A percentile compares a stretch with the other conserved stretches of the same genome.
phyloP scores from a whole-genome alignment of 2,888 invertebrate genomes.

The Pollenia labialis region DNA sequence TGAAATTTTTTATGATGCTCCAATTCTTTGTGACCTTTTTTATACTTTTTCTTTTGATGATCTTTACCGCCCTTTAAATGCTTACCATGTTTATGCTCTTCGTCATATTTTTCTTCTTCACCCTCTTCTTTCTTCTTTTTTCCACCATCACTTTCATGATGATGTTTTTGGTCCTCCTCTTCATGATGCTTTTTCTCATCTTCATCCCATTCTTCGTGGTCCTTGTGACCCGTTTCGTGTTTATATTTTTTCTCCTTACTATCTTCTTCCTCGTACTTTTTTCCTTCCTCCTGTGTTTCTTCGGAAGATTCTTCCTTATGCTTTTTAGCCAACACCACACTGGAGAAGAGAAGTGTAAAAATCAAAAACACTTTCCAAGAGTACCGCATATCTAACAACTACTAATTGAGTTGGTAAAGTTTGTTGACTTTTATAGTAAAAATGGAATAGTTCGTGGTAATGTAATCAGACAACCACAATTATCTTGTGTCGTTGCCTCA shows the following conservation, averaged over 20 bases:
- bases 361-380: slow-evolving; percentile 79
- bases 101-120: slow-evolving; percentile 90
- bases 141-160: slow-evolving; percentile 91
- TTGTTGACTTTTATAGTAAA: slow-evolving; percentile 57
- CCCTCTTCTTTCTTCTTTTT: slow-evolving; percentile 93
- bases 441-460: slow-evolving; percentile 6
- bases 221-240: slow-evolving; percentile 91
- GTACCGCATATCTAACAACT: slow-evolving; percentile 75
- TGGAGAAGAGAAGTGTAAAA: slow-evolving; percentile 78
- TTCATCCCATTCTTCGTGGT: slow-evolving; percentile 90
- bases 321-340: slow-evolving; percentile 77
- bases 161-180: slow-evolving; percentile 91
- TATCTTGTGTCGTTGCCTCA: slow-evolving; percentile 29
- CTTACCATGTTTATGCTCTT: slow-evolving; percentile 91
- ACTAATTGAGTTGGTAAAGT: slow-evolving; percentile 4
- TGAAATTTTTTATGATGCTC: slow-evolving; percentile 94
- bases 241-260: slow-evolving; percentile 87
- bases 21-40: slow-evolving; percentile 92
- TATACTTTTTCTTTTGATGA: slow-evolving; percentile 92
- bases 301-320: slow-evolving; percentile 81
- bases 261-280: slow-evolving; percentile 81
- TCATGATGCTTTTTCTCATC: slow-evolving; percentile 91
- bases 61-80: slow-evolving; percentile 92
- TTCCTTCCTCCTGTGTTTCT: slow-evolving; percentile 82
- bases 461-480: slow-evolving; percentile 60